Percentiles rank a stretch among this genome's conserved stretches.
phyloP scores from a whole-genome alignment of 2,113 vertebrate species.

The Paedocypris sp. region DNA sequence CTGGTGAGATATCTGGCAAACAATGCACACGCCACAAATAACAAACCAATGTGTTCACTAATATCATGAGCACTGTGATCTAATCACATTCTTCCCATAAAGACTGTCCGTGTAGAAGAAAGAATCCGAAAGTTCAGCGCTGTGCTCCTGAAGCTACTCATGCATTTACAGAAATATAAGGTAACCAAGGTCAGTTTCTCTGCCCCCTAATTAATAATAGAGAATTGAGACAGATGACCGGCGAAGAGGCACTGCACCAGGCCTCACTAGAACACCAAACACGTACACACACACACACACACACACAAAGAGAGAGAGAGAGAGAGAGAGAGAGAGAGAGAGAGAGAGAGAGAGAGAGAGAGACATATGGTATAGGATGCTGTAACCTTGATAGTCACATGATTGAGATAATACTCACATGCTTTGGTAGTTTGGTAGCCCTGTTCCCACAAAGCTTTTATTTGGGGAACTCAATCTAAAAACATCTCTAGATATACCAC shows the following conservation, averaged over 20 bases:
- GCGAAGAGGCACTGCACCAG: constrained; percentile 47
- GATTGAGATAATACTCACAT: neutral
- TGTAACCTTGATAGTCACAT: constrained; percentile 15
- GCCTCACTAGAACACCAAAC: constrained; percentile 43
- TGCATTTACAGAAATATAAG: constrained; percentile 32
- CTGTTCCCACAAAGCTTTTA: too few relatives aligned
- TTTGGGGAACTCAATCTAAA: too few relatives aligned
- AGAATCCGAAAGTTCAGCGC: neutral
- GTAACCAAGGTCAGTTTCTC: constrained; percentile 45
- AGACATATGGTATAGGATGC: constrained; percentile 10
- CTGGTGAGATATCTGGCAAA: constrained; percentile 21
- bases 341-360: too few relatives aligned
- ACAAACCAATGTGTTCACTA: too few relatives aligned
- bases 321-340: too few relatives aligned
- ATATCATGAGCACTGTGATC: neutral
- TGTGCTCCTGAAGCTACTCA: neutral
- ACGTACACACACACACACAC: neutral
- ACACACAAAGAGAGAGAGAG: neutral
- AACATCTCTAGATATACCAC: too few relatives aligned
- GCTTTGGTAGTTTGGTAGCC: too few relatives aligned
- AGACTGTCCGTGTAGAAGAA: neutral
- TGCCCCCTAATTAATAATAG: constrained; percentile 63
- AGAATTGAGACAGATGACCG: constrained; percentile 61
- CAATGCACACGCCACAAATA: constrained; percentile 21
- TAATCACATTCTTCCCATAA: neutral